Evolutionary conservation across 2,888 invertebrate genomes (phyloP), one percentile per base, ranked within the genome.

Genomic region (Drosophila stalkeri): DNA sequence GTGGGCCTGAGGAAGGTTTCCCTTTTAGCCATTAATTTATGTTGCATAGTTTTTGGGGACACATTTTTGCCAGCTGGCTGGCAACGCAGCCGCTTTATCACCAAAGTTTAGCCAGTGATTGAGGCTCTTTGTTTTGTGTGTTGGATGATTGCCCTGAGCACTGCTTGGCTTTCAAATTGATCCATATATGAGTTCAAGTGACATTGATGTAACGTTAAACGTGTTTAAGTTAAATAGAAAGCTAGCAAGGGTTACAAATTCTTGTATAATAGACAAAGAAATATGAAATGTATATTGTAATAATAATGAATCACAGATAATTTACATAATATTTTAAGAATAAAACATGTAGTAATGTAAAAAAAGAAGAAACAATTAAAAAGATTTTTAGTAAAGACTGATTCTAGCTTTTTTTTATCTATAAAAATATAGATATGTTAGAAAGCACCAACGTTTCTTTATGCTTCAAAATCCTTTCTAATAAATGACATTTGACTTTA

Each of bases 1-100:
- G 41, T 8, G 43, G 11, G 1, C 9, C 31, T 31, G 11, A 11
- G 52, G 20, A 16, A 37, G 61, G 7, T 56, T 59, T 49, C 44
- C 76, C 67, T 83, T 86, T 83, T 74, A 78, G 69, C 79, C 81
- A 89, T 81, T 86, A 83, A 83, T 83, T 89, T 81, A 83, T 79
- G 79, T 81, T 62, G 78, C 78, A 78, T 69, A 72, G 43, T 71
- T 80, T 67, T 65, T 74, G 39, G 64, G 75, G 64, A 73, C 77
- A 61, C 47, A 77, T 63, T 66, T 75, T 51, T 78, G 75, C 69
- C 75, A 76, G 69, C 64, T 71, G 72, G 23, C 54, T 57, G 20
- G 44, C 47, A 64, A 37, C 31, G 41, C 55, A n/a, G 16, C 8
- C 44, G 39, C 56, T 66, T 66, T 72, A 64, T 72, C 57, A 67